Percentiles rank a stretch among this genome's conserved stretches.
Conservation (phyloP, 2,797 vertebrate genomes). For the Hypotaenidia philippensis region DNA sequence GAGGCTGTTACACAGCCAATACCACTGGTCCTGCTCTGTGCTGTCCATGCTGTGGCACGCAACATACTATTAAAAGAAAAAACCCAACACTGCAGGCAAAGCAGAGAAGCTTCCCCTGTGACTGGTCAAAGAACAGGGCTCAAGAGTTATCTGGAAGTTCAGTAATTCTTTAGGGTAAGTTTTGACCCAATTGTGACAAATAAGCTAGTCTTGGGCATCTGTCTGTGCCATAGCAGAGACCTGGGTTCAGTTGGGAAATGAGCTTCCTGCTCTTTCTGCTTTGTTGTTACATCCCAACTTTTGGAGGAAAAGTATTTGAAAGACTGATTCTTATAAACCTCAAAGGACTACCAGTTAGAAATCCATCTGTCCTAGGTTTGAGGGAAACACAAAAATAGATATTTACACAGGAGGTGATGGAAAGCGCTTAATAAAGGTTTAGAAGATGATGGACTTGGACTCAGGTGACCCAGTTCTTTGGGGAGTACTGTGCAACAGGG, state of each 20-base stretch:
- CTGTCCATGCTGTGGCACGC: neutral
- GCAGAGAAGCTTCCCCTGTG: neutral
- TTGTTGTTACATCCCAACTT: neutral
- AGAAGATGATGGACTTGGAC: neutral
- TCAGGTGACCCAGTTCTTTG: neutral
- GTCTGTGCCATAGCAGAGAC: neutral
- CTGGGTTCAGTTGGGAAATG: neutral
- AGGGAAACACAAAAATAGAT: neutral
- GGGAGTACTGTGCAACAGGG: neutral
- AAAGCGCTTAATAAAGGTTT: neutral
- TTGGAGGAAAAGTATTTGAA: accelerated
- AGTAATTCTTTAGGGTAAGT: neutral
- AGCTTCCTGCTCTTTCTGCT: neutral
- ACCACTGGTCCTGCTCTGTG: neutral
- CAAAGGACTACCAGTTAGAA: neutral
- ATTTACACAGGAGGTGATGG: neutral
- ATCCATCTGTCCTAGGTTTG: neutral
- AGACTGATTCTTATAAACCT: neutral
- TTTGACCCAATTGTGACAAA: neutral
- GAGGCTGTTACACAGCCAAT: neutral
- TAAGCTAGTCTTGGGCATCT: neutral
- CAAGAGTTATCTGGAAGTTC: neutral
- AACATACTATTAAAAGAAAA: neutral
- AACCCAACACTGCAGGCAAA: neutral
- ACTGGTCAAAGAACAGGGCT: neutral